Base-by-base conservation (phyloP, 2,113 vertebrate species). In the Lipophrys pholis region DNA sequence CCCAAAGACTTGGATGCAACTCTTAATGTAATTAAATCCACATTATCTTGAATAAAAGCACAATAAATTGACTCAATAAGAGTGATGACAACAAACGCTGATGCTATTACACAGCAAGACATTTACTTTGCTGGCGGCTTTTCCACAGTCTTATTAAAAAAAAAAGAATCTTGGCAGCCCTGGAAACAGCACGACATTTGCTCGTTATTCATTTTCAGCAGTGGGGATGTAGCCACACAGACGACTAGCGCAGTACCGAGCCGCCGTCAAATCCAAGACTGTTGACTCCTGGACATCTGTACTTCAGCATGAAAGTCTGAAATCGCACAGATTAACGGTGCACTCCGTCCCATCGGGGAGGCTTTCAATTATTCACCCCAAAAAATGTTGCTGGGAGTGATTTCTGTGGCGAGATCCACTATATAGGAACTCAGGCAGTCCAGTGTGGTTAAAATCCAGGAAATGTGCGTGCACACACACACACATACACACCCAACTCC, bases 341-440 rank as follows among this genome's bases (percentile, higher is more conserved):
- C 74, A 57, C 76, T 74, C 61, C 16, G 49, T 74, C 75, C 74
- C 81, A 53, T 16, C 16, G 3, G 50, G 59, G 53, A 62, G 39
- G 51, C 65, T 54, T 83, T 89, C 75, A 88, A 89, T 88, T 82
- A 90, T 90, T 90, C 76, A 89, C 74, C 57, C 65, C 46, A 63
- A 73, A 67, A 76, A 73, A 66, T 75, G 30, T 76, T 71, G 35
- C 60, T 21, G 36, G 48, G 65, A 76, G 85, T 67, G 83, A 85
- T 81, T 84, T 49, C 58, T 5, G 60, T 14, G 39, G 73, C 43
- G n/a, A 5, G 49, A 60, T 21, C 60, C 73, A 11, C 69, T 60
- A 52, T 69, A 42, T 64, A 74, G 59, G 17, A 80, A 78, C 68
- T 62, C 60, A 9, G 64, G 43, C 54, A 67, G 81, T 84, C 39